phyloP scores from a whole-genome alignment of 2,113 vertebrate genomes.

The Pao palembangensis region DNA sequence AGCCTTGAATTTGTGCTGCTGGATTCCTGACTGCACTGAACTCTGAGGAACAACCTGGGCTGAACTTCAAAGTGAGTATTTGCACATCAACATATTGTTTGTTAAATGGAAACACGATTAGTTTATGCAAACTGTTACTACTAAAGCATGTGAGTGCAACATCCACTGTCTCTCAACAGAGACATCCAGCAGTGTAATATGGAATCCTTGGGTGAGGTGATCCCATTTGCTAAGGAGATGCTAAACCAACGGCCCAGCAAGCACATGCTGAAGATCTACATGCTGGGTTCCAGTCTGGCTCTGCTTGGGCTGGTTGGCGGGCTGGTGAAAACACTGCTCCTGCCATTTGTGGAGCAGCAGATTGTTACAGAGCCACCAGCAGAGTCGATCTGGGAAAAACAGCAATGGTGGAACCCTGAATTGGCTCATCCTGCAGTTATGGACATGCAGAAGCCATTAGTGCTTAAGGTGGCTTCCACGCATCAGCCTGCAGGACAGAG shows the following conservation, averaged over 20 bases:
- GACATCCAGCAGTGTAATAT: slow-evolving; percentile 57
- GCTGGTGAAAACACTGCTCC: slow-evolving; percentile 80
- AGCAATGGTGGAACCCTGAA: slow-evolving; percentile 19
- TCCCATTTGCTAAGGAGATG: slow-evolving; percentile 86
- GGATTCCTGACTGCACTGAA: slow-evolving; percentile 26
- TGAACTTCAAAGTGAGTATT: slow-evolving; percentile 51
- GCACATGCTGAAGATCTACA: slow-evolving; percentile 83
- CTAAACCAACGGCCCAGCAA: slow-evolving; percentile 77
- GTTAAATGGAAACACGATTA: neutral
- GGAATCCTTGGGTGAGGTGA: slow-evolving; percentile 81
- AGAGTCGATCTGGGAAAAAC: slow-evolving; percentile 21
- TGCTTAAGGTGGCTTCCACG: slow-evolving; percentile 44
- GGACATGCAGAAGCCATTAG: slow-evolving; percentile 20
- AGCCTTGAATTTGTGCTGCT: slow-evolving; percentile 16
- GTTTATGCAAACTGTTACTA: neutral
- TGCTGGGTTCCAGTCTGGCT: slow-evolving; percentile 84
- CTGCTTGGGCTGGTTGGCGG: slow-evolving; percentile 80
- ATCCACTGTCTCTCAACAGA: slow-evolving; percentile 16
- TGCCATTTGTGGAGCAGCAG: slow-evolving; percentile 72
- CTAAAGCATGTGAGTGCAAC: neutral
- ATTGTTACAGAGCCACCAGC: slow-evolving; percentile 48
- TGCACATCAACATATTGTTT: too few relatives aligned
- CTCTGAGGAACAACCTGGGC: neutral
- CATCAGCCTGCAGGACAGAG: slow-evolving; percentile 36
- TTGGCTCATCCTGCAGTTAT: slow-evolving; percentile 15